Conservation (phyloP, 1,140 invertebrate species). For the Tetramorium simillimum region DNA sequence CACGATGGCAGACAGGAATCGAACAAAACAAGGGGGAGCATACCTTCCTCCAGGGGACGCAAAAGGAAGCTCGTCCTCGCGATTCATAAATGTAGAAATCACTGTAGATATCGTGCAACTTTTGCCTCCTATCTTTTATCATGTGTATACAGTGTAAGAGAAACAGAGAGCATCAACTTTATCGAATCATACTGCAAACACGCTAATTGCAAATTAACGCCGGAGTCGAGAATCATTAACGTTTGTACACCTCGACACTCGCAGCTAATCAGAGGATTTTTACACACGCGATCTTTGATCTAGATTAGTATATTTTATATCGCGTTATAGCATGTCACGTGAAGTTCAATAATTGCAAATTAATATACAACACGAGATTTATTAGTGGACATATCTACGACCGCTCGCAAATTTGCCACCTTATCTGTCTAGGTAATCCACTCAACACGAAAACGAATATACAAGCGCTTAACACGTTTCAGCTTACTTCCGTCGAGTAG, state of each 20-base stretch:
- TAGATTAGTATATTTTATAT: conserved; percentile 37
- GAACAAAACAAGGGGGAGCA: background rate
- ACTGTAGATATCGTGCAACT: background rate
- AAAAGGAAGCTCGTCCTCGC: conserved; percentile 27
- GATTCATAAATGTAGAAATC: conserved; percentile 28
- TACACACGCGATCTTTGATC: conserved; percentile 8
- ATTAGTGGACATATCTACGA: conserved; percentile 28
- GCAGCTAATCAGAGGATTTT: conserved; percentile 20
- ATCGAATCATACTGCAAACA: background rate
- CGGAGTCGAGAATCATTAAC: conserved; percentile 1
- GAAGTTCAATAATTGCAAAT: conserved; percentile 46
- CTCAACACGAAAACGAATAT: conserved; percentile 33
- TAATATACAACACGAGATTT: conserved; percentile 49
- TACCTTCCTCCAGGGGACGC: background rate
- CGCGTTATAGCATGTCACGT: conserved; percentile 33
- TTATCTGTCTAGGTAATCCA: conserved; percentile 36
- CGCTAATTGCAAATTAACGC: conserved; percentile 29
- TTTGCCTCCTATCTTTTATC: background rate
- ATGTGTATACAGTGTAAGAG: background rate
- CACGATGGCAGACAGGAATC: background rate
- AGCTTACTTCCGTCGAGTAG: conserved; percentile 14
- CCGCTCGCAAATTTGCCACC: conserved; percentile 38
- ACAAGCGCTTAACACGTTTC: conserved; percentile 48
- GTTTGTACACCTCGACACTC: background rate
- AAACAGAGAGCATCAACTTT: background rate